Conservation (phyloP, 2,113 vertebrate species). For the Hypomesus transpacificus region DNA sequence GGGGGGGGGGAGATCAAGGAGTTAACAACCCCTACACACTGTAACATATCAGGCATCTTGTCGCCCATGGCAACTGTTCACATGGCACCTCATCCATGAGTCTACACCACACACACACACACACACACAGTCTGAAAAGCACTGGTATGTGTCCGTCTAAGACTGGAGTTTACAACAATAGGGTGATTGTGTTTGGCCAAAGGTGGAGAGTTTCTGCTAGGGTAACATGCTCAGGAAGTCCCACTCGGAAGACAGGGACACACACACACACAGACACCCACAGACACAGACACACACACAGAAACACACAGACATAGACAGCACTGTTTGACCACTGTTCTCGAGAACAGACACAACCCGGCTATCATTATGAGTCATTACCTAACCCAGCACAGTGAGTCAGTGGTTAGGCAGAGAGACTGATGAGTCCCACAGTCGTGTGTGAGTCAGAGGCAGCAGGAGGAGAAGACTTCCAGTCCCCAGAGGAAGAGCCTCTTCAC, state of each 20-base stretch:
- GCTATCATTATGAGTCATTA: no score
- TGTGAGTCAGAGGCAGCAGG: neutral
- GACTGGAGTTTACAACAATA: neutral
- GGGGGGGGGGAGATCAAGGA: neutral
- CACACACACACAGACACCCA: neutral
- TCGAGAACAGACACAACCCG: no score
- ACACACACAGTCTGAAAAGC: constrained; percentile 7
- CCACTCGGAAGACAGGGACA: neutral
- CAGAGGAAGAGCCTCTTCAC: no score
- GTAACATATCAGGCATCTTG: constrained; percentile 37
- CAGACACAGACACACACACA: no score
- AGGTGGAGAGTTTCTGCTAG: constrained; percentile 15
- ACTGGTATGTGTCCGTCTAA: constrained; percentile 9
- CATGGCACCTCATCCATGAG: constrained; percentile 35
- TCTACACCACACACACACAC: constrained; percentile 10
- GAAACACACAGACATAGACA: no score
- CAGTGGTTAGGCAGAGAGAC: neutral
- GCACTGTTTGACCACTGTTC: no score
- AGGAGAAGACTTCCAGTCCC: neutral
- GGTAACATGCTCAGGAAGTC: constrained; percentile 7
- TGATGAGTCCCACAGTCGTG: neutral
- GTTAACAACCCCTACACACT: constrained; percentile 19
- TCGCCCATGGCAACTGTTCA: constrained; percentile 36
- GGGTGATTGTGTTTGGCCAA: constrained; percentile 11
- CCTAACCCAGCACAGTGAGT: neutral